A percentile compares a stretch with the other conserved stretches of the same genome.
These are phyloP conservation scores for Peromyscus nudipes DNA, from an alignment of 2,797 vertebrate species.

Conservation along the genomic window DNA sequence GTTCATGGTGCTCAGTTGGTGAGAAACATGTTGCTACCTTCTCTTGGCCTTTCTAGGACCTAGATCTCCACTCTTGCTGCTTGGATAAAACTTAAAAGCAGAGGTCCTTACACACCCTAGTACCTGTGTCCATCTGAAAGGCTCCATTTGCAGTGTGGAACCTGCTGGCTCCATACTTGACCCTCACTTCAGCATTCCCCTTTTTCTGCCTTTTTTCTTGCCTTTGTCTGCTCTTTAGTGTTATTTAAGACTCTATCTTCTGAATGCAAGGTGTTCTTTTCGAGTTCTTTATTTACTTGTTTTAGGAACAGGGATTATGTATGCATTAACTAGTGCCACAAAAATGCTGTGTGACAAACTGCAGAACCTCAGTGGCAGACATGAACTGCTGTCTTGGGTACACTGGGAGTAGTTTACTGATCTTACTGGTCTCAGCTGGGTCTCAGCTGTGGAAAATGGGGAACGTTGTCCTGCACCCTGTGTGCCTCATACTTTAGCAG, in stretches of 20 bases:
- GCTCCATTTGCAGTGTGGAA: neutral
- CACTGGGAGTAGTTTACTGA: neutral
- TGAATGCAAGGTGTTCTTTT: neutral
- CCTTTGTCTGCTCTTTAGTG: neutral
- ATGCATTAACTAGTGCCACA: neutral
- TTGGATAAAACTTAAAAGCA: neutral
- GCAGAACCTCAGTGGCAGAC: neutral
- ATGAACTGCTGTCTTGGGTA: neutral
- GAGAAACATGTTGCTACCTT: conserved; percentile 53
- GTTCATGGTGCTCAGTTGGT: conserved; percentile 67
- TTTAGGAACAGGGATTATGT: neutral
- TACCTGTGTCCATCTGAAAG: neutral
- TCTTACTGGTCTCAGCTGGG: neutral
- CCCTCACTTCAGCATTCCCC: no score
- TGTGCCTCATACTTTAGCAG: neutral
- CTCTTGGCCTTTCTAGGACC: conserved; percentile 25
- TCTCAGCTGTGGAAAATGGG: neutral
- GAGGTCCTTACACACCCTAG: neutral
- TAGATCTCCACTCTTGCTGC: neutral
- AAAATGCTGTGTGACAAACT: neutral
- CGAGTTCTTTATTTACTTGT: neutral
- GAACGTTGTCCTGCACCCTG: neutral
- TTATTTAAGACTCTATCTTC: neutral
- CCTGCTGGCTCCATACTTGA: neutral
- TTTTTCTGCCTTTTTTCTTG: neutral